Conservation (phyloP, 2,113 vertebrate species). For the Esox niger region DNA sequence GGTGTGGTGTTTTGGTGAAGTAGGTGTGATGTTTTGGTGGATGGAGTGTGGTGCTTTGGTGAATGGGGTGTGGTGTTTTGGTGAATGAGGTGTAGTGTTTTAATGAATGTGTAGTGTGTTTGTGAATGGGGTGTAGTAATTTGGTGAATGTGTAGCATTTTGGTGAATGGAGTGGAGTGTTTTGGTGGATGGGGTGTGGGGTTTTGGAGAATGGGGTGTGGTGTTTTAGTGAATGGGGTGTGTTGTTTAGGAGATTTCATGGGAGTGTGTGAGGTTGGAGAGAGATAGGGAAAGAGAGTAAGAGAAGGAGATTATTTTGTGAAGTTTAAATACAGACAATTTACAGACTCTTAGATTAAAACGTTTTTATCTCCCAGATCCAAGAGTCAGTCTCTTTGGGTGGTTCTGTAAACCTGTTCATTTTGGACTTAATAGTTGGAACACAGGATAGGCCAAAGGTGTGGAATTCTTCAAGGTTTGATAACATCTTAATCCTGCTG, state of each 20-base stretch:
- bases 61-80: neutral
- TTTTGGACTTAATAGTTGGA: neutral
- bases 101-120: too few species aligned
- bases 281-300: neutral
- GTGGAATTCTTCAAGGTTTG: neutral
- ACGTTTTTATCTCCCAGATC: neutral
- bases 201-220: too few species aligned
- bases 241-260: too few species aligned
- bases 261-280: neutral
- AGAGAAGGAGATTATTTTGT: neutral
- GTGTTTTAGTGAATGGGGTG: neutral
- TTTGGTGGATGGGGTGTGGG: neutral
- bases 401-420: neutral
- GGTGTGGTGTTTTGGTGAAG: too few species aligned
- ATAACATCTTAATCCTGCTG: slow-evolving; percentile 29
- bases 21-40: too few species aligned
- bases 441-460: neutral
- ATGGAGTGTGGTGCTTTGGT: neutral
- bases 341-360: neutral
- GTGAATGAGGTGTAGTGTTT: neutral
- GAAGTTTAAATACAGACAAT: slow-evolving; percentile 12
- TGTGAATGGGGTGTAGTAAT: neutral
- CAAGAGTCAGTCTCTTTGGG: neutral
- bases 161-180: neutral
- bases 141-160: neutral